These are phyloP conservation scores for Cryptophagus acutangulus DNA, from an alignment of 2,888 invertebrate genomes.

Conservation along the genomic window DNA sequence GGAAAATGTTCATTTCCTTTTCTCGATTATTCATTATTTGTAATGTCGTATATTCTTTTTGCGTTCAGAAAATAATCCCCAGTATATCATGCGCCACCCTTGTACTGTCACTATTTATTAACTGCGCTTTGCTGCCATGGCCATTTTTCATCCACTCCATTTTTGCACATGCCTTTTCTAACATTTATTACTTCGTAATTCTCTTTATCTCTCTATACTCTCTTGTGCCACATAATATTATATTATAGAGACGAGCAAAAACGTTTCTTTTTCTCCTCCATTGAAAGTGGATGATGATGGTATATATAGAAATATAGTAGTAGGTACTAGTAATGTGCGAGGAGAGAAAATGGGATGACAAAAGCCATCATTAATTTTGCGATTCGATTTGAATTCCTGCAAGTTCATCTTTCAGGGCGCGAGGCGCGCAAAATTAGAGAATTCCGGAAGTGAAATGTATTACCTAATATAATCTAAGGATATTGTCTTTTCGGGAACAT, in stretches of 20 bases:
- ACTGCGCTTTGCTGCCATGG: constrained; percentile 28
- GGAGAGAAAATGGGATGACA: constrained; percentile 25
- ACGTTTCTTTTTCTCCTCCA: too few species aligned
- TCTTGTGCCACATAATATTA: too few species aligned
- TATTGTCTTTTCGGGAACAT: constrained; percentile 41
- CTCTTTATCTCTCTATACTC: constrained; percentile 10
- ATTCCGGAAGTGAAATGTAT: constrained; percentile 43
- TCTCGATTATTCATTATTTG: too few species aligned
- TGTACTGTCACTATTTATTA: constrained; percentile 37
- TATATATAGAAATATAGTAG: too few species aligned
- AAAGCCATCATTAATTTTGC: constrained; percentile 31
- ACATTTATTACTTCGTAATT: constrained; percentile 18
- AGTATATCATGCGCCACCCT: constrained; percentile 33
- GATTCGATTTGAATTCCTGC: constrained; percentile 37
- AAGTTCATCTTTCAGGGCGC: constrained; percentile 33
- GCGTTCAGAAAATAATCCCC: constrained; percentile 29
- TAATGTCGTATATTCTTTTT: too few species aligned
- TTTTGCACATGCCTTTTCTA: constrained; percentile 19
- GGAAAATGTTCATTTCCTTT: too few species aligned
- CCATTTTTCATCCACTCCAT: constrained; percentile 37
- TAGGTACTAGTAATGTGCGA: constrained; percentile 12
- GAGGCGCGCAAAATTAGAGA: constrained; percentile 39
- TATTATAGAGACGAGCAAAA: too few species aligned
- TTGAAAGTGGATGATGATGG: too few species aligned
- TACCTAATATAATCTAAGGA: constrained; percentile 45